Conservation (phyloP, 2,888 invertebrate genomes). For the Agrotis segetum region DNA sequence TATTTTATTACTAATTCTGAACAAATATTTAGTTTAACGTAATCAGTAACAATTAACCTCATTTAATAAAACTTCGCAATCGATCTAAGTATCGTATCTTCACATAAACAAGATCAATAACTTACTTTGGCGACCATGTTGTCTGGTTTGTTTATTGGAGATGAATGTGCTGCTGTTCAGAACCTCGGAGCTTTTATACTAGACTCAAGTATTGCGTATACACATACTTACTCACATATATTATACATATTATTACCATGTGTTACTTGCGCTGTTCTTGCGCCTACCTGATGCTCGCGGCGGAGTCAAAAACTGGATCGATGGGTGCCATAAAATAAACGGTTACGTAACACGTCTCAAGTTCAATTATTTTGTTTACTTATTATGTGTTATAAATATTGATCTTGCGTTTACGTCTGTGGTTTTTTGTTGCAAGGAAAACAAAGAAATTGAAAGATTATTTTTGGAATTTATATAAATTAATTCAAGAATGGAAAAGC, state of each 20-base stretch:
- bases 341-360: conserved; percentile 62
- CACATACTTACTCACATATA: conserved; percentile 52
- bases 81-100: conserved; percentile 5
- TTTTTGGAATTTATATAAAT: too few species aligned
- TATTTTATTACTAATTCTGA: background rate
- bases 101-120: conserved; percentile 51
- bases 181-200: conserved; percentile 80
- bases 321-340: conserved; percentile 31
- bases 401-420: conserved; percentile 8
- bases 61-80: conserved; percentile 20
- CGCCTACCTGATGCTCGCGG: conserved; percentile 62
- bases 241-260: conserved; percentile 48
- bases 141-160: conserved; percentile 75
- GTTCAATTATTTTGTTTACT: conserved; percentile 59
- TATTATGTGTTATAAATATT: conserved; percentile 7
- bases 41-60: background rate
- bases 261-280: conserved; percentile 42
- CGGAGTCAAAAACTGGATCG: conserved; percentile 65
- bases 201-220: conserved; percentile 58
- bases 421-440: background rate
- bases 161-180: conserved; percentile 74
- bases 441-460: too few species aligned
- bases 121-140: conserved; percentile 88
- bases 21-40: background rate
- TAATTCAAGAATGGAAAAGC: background rate